These are phyloP conservation scores for Pangasianodon gigas DNA, from an alignment of 2,113 vertebrate species.

Conservation along the genomic window DNA sequence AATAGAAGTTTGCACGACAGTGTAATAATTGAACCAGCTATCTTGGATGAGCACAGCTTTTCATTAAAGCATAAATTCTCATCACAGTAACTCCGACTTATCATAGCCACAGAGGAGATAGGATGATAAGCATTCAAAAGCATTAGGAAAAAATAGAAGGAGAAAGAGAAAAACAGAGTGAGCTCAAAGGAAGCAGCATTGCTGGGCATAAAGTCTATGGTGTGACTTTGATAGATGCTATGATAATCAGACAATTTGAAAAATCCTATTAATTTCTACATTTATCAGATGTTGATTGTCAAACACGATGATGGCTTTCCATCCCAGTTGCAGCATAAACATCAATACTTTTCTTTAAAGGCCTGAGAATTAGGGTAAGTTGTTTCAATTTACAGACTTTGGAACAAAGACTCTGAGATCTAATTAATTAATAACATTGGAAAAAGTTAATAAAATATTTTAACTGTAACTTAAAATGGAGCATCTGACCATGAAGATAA, in stretches of 20 bases:
- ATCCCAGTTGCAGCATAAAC: neutral
- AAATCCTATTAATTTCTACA: neutral
- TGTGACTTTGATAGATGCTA: conserved; percentile 47
- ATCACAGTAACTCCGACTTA: conserved; percentile 44
- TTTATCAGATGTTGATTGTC: conserved; percentile 4
- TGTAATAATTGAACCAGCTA: conserved; percentile 51
- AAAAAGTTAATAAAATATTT: neutral
- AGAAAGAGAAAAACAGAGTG: conserved; percentile 46
- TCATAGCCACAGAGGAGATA: conserved; percentile 55
- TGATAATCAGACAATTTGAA: conserved; percentile 26
- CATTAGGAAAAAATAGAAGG: neutral
- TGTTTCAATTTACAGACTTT: neutral
- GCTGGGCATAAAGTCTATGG: neutral
- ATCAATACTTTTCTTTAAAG: neutral
- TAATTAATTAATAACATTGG: neutral
- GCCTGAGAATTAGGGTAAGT: neutral
- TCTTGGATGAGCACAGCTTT: conserved; percentile 52
- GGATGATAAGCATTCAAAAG: conserved; percentile 53
- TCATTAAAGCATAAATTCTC: conserved; percentile 64
- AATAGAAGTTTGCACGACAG: conserved; percentile 53
- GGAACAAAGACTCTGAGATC: neutral
- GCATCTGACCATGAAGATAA: conserved; percentile 8
- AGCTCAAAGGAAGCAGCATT: neutral
- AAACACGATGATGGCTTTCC: neutral
- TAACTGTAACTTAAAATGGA: neutral